A percentile compares a stretch with the other conserved stretches of the same genome.
Conservation (phyloP, 2,888 invertebrate species). For the Drosophila peninsularis region DNA sequence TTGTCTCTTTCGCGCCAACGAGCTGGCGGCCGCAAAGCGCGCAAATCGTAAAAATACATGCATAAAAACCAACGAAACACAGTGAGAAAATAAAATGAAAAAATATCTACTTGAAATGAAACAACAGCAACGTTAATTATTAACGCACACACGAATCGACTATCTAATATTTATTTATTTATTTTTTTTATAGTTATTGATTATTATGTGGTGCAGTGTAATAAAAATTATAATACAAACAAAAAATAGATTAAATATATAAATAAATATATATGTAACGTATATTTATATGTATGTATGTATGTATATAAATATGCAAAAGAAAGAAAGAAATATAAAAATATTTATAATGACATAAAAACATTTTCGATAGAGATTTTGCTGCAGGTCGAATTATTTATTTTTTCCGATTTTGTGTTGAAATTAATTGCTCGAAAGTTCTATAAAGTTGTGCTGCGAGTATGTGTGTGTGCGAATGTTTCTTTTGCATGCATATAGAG, state of each 20-base stretch:
- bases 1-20: slow-evolving; percentile 12
- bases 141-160: neutral
- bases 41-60: slow-evolving; percentile 52
- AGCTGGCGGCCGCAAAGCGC: slow-evolving; percentile 27
- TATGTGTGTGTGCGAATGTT: neutral
- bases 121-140: slow-evolving; percentile 36
- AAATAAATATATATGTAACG: neutral
- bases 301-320: neutral
- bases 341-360: neutral
- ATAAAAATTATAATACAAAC: slow-evolving; percentile 11
- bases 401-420: neutral
- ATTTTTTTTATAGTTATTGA: slow-evolving; percentile 32
- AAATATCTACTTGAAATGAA: slow-evolving; percentile 43
- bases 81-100: slow-evolving; percentile 43
- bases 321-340: slow-evolving; percentile 2
- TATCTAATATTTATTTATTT: neutral
- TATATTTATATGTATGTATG: neutral
- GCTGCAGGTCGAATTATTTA: neutral
- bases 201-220: slow-evolving; percentile 33
- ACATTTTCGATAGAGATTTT: neutral
- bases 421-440: slow-evolving; percentile 38
- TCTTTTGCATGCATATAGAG: neutral
- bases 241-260: neutral
- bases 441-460: slow-evolving; percentile 37
- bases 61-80: slow-evolving; percentile 44